phyloP scores from a whole-genome alignment of 2,797 vertebrate species.

The Pseudochirops cupreus region DNA sequence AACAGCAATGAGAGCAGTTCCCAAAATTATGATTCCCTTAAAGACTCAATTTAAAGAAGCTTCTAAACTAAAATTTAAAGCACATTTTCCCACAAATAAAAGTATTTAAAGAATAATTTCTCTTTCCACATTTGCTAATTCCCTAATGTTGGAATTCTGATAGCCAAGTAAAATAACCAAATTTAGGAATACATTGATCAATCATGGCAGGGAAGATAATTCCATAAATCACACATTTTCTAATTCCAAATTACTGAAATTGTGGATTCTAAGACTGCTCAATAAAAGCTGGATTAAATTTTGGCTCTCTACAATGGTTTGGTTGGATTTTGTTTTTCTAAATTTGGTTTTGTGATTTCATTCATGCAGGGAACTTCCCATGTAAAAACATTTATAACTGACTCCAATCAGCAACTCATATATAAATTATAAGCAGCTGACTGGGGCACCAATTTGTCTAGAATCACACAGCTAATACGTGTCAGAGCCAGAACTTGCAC shows the following conservation, averaged over 20 bases:
- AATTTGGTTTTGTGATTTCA: neutral
- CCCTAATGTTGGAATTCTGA: neutral
- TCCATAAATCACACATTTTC: neutral
- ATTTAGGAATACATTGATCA: neutral
- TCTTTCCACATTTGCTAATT: neutral
- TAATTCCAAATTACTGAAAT: neutral
- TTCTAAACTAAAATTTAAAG: neutral
- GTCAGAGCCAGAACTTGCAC: neutral
- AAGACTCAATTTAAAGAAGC: neutral
- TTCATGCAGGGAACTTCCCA: neutral
- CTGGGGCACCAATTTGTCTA: neutral
- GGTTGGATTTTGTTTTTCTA: neutral
- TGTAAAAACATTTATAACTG: neutral
- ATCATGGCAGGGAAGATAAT: neutral
- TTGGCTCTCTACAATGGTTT: neutral
- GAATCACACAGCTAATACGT: neutral
- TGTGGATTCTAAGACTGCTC: neutral
- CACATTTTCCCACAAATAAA: neutral
- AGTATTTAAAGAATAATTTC: neutral
- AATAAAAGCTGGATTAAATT: neutral
- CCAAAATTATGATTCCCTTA: neutral
- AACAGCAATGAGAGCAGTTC: neutral
- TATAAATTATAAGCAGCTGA: neutral
- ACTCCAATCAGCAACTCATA: neutral
- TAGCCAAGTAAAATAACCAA: neutral